phyloP scores from a whole-genome alignment of 2,888 invertebrate genomes.

The Scaptodrosophila latifasciaeformis region DNA sequence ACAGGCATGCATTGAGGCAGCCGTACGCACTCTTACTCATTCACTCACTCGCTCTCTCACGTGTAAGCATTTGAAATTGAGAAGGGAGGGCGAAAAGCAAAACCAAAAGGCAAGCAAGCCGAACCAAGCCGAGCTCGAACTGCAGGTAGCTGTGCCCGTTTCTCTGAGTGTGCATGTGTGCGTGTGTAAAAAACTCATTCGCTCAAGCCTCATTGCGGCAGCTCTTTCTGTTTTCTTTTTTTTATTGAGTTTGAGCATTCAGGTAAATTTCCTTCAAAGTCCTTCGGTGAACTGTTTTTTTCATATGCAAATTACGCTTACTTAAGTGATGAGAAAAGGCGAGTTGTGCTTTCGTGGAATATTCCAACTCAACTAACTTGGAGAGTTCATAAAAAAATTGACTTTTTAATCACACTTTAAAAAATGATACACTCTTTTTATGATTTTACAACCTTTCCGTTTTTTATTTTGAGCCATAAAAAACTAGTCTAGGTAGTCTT shows the following conservation, averaged over 20 bases:
- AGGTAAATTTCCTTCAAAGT: background rate
- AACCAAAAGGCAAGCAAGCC: slow-evolving; percentile 24
- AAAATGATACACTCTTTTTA: slow-evolving; percentile 38
- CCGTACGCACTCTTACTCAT: slow-evolving; percentile 18
- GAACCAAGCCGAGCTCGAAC: slow-evolving; percentile 1
- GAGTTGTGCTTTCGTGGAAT: background rate
- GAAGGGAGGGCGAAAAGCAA: slow-evolving; percentile 28
- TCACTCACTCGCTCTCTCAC: background rate
- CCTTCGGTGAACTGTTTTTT: background rate
- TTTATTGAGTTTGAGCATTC: no score
- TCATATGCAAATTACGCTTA: no score
- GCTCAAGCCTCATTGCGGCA: slow-evolving; percentile 1
- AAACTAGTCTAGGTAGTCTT: slow-evolving; percentile 23
- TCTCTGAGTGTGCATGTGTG: slow-evolving; percentile 24
- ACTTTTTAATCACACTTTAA: slow-evolving; percentile 31
- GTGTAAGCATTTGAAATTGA: slow-evolving; percentile 24
- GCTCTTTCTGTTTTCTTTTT: background rate
- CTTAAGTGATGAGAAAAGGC: background rate
- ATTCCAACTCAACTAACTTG: no score
- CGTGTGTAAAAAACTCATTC: slow-evolving; percentile 6
- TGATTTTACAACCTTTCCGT: slow-evolving; percentile 43
- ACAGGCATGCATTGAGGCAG: slow-evolving; percentile 6
- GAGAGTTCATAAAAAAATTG: slow-evolving; percentile 20
- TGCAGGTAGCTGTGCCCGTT: slow-evolving; percentile 12
- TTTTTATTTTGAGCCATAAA: slow-evolving; percentile 41